Evolutionary conservation across 2,888 invertebrate species (phyloP), one percentile per base, ranked within the genome.

Genomic region (Oxycera nigricornis): DNA sequence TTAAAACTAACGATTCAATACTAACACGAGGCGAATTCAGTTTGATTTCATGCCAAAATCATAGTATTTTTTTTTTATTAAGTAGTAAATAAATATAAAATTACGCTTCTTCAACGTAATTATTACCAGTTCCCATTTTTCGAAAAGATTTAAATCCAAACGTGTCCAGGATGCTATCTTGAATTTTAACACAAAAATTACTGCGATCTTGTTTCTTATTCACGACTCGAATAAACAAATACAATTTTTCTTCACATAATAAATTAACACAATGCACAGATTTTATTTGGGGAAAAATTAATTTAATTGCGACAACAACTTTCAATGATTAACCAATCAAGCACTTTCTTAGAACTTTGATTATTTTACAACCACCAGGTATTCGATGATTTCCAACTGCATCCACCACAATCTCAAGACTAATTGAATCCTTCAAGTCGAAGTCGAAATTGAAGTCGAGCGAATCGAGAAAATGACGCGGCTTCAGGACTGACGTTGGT

Each of bases 111-210:
- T n/a, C n/a, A n/a, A n/a, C n/a, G n/a, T 52, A 70, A 28, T 35
- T 26, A 62, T 80, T 80, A 84, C 84, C 84, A 82, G 85, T 84
- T 77, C 85, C 85, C 84, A 85, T 85, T 84, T 85, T 85, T 81
- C 84, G 83, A 81, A 84, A 85, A 79, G 83, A 85, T 81, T 84
- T 85, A 78, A 85, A 85, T 78, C 84, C 84, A 79, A 85, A 79
- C 75, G 85, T 84, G 84, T 85, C 84, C 85, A 85, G 85, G 80
- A 77, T 82, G 84, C 28, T 65, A 17, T 17, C 26, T 57, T 52
- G 28, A 26, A 41, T 11, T 39, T 35, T 20, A 20, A 17, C 6
- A 46, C 3, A 46, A 46, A 3, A 3, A 2, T 46, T 3, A 7
- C 3, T 3, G 17, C 11, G 14, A 46, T 46, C 46, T 17, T 46